Evolutionary conservation across 2,113 vertebrate genomes (phyloP).

Genomic region (Leucosticte australis): DNA sequence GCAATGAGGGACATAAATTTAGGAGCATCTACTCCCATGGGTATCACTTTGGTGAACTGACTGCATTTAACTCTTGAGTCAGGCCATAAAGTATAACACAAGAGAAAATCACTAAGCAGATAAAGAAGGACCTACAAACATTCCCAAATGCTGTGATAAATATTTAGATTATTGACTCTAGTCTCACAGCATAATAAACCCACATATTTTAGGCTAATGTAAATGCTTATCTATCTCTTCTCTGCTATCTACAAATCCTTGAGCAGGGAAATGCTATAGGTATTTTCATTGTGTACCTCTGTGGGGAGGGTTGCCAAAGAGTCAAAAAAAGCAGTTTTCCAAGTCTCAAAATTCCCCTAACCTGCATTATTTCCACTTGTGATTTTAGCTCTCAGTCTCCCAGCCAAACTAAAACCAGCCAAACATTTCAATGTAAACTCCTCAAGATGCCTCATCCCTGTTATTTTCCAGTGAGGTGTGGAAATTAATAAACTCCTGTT

Average conservation of each 20-base stretch:
- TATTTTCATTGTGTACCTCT: not conserved
- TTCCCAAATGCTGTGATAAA: not conserved
- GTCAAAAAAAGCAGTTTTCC: not conserved
- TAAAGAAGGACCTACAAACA: not conserved
- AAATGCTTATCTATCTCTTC: not conserved
- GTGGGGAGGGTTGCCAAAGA: not conserved
- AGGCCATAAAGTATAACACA: not conserved
- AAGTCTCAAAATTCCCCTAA: not conserved
- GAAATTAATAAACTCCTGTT: slow-evolving; percentile 62
- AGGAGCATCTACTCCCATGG: not conserved
- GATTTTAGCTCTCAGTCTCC: slow-evolving; percentile 12
- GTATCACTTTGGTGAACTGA: not conserved
- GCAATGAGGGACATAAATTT: not conserved
- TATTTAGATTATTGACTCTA: not conserved
- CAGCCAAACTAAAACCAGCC: slow-evolving; percentile 6
- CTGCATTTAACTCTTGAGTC: not conserved
- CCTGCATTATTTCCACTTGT: slow-evolving; percentile 24
- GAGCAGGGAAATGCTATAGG: not conserved
- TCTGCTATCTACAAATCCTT: not conserved
- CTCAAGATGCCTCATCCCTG: slow-evolving; percentile 19
- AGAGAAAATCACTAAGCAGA: not conserved
- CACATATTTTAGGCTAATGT: not conserved
- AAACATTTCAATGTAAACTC: slow-evolving; percentile 15
- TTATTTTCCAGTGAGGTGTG: slow-evolving; percentile 61
- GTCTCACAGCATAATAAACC: not conserved